These are phyloP conservation scores for Lota lota DNA, from an alignment of 2,113 vertebrate species.

Conservation along the genomic window DNA sequence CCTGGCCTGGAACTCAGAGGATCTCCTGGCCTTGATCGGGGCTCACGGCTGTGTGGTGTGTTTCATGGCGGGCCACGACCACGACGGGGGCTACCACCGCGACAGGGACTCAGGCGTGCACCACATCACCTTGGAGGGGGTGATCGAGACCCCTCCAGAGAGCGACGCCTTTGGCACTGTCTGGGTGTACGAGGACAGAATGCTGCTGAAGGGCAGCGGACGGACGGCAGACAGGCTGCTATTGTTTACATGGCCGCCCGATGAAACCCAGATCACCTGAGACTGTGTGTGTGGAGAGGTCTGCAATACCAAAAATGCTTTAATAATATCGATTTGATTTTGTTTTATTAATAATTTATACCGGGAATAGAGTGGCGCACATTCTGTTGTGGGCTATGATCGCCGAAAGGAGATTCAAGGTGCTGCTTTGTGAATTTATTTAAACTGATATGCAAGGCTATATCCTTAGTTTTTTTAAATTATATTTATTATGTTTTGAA, in stretches of 20 bases:
- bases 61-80: conserved; percentile 87
- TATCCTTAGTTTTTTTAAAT: too few relatives aligned
- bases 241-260: conserved; percentile 38
- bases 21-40: conserved; percentile 74
- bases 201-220: conserved; percentile 85
- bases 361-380: not conserved
- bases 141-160: conserved; percentile 85
- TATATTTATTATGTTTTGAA: too few relatives aligned
- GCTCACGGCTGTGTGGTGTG: conserved; percentile 84
- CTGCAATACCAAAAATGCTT: not conserved
- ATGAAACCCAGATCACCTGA: not conserved
- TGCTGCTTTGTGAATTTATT: too few relatives aligned
- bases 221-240: conserved; percentile 78
- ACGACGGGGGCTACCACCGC: conserved; percentile 79
- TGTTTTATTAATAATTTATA: not conserved
- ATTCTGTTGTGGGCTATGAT: not conserved
- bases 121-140: conserved; percentile 83
- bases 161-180: conserved; percentile 84
- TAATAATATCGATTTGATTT: not conserved
- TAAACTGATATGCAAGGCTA: too few relatives aligned
- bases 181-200: conserved; percentile 82
- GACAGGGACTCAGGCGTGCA: conserved; percentile 81
- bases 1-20: conserved; percentile 86
- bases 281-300: too few relatives aligned
- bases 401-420: not conserved